Base-by-base conservation (phyloP, 2,797 vertebrate species). In the Megaceryle alcyon region DNA sequence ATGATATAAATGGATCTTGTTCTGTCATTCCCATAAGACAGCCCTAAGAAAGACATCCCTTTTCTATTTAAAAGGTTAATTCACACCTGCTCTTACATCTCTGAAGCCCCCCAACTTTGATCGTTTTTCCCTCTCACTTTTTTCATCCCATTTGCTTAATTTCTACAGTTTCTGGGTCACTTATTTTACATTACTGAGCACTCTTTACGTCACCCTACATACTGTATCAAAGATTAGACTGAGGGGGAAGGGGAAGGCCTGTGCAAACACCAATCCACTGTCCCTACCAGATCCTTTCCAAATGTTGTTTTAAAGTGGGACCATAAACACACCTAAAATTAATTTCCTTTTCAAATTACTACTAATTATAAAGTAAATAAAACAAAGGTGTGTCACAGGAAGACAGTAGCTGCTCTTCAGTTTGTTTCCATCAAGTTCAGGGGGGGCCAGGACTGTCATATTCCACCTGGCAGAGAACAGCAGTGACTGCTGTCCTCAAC, bases 401-500 rank as follows among this genome's bases (percentile, higher is more conserved):
- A 57, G 39, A 23, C 11, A 10, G 33, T 10, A n/a, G 6, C 12
- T 41, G 22, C n/a, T 82, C 86, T 84, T 72, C 44, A 41, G 12
- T n/a, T 86, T 79, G 33, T 90, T 94, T 76, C 20, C 37, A 59
- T 19, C 15, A 7, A 7, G 3, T 64, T 61, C 37, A 33, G 3
- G 37, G 33, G 17, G 16, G 28, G 29, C 51, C 41, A 7, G 41
- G 28, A 64, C 12, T 56, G 51, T 20, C 35, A n/a, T 3, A 22
- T 64, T 49, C 20, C 37, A 29, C 43, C 7, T 37, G 26, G 59
- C 26, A 68, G 28, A 4, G 6, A 22, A 10, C 31, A 23, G 43
- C 28, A 21, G 3, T 10, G 65, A 29, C 44, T 8, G 6, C 49
- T 4, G 6, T 6, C 35, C 54, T 68, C 26, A 23, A 3, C 0